Conservation (phyloP, 2,797 vertebrate species). For the Pangasius mekongensis region DNA sequence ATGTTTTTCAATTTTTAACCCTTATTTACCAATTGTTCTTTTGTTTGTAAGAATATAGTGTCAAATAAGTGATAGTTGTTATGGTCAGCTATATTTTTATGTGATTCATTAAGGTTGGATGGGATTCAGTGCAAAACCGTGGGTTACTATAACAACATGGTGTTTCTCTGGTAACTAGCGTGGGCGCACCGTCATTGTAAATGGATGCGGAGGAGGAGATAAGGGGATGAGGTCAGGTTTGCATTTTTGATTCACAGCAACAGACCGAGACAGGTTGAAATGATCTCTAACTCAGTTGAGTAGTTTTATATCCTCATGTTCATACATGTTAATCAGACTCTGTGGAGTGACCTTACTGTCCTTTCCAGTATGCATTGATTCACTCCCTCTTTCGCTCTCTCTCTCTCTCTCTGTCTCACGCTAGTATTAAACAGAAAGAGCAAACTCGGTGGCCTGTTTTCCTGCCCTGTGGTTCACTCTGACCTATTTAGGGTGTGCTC, state of each 20-base stretch:
- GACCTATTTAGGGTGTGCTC: slow-evolving; percentile 41
- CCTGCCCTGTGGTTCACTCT: slow-evolving; percentile 15
- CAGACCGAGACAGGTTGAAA: not conserved
- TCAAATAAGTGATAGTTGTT: not conserved
- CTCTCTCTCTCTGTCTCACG: not conserved
- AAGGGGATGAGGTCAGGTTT: not conserved
- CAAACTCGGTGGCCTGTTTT: not conserved
- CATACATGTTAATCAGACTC: not conserved
- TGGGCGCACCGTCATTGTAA: not conserved
- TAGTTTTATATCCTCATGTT: not conserved
- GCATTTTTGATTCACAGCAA: not conserved
- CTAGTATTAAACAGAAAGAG: not conserved
- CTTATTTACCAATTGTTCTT: not conserved
- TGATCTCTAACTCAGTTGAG: not conserved
- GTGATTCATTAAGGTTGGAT: slow-evolving; percentile 52
- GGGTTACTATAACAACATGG: slow-evolving; percentile 35
- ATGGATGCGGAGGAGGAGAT: not conserved
- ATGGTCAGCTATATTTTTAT: too few species aligned
- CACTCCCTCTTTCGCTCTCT: not conserved
- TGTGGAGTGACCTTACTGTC: slow-evolving; percentile 2
- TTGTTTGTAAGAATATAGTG: not conserved
- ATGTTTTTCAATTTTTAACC: not conserved
- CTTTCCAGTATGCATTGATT: not conserved
- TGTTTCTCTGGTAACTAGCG: slow-evolving; percentile 28
- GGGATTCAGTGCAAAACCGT: not conserved